Evolutionary conservation across 92 coral and sea anemone species (phyloP).

Genomic region (Meandrina meandrites): DNA sequence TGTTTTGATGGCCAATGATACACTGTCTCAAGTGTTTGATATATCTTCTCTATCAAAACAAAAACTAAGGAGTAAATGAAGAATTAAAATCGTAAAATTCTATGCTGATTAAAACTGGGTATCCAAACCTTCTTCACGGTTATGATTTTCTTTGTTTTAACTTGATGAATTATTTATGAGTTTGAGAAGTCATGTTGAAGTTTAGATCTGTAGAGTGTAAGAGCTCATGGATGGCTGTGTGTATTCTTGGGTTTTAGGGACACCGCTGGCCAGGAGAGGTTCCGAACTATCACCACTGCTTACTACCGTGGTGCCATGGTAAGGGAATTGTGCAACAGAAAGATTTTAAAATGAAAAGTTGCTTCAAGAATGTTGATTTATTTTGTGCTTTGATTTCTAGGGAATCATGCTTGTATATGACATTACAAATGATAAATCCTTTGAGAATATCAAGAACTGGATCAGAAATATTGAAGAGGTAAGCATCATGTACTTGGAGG

Average conservation of each 20-base stretch:
- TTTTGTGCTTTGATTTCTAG: slow-evolving; percentile 25
- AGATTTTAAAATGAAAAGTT: not conserved
- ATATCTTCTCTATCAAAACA: too few relatives aligned
- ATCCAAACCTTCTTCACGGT: too few relatives aligned
- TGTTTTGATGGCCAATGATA: too few relatives aligned
- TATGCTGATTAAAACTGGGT: too few relatives aligned
- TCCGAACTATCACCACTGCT: slow-evolving; percentile 98
- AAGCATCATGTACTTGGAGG: not conserved
- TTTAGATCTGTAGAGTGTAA: not conserved
- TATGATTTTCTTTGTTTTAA: too few relatives aligned
- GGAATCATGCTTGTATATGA: slow-evolving; percentile 99
- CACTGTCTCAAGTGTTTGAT: too few relatives aligned
- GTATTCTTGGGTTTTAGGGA: slow-evolving; percentile 65
- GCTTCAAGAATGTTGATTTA: not conserved
- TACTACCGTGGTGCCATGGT: slow-evolving; percentile 99
- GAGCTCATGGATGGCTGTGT: not conserved
- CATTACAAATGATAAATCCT: slow-evolving; percentile 94
- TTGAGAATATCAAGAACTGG: slow-evolving; percentile 97
- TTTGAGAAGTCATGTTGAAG: not conserved
- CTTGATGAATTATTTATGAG: too few relatives aligned
- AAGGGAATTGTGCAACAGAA: not conserved
- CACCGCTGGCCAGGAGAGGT: slow-evolving; percentile 99
- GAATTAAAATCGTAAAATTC: too few relatives aligned
- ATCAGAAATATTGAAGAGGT: slow-evolving; percentile 99
- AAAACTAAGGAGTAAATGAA: too few relatives aligned